Evolutionary conservation across 2,113 vertebrate species (phyloP).

Genomic region (Periophthalmus modestus): DNA sequence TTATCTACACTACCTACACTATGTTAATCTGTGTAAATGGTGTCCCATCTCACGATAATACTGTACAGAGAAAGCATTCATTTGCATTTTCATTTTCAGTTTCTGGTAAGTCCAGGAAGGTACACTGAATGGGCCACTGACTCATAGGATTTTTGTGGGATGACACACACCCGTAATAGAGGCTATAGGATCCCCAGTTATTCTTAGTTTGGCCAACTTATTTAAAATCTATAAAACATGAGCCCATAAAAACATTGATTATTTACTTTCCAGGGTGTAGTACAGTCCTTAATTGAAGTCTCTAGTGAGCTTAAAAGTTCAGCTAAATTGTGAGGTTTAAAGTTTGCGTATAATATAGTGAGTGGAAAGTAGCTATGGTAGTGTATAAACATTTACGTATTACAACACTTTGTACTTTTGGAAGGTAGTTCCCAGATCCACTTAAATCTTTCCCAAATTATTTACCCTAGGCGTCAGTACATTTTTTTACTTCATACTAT

Average conservation of each 20-base stretch:
- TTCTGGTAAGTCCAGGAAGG: background rate
- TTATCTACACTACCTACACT: no score
- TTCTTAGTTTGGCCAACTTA: conserved; percentile 19
- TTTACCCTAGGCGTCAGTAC: no score
- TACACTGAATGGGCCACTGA: conserved; percentile 8
- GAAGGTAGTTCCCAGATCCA: background rate
- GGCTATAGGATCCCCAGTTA: conserved; percentile 18
- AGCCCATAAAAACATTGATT: conserved; percentile 9
- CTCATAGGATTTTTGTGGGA: conserved; percentile 20
- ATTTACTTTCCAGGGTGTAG: conserved; percentile 26
- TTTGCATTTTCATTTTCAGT: background rate
- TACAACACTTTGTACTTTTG: background rate
- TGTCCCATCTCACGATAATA: background rate
- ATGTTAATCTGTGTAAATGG: no score
- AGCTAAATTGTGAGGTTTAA: background rate
- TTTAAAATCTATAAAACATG: conserved; percentile 9
- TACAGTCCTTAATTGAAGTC: background rate
- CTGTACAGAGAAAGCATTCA: background rate
- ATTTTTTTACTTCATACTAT: no score
- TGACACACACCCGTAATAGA: conserved; percentile 30
- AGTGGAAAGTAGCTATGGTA: background rate
- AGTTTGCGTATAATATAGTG: background rate
- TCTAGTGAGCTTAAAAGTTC: background rate
- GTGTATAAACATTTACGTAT: background rate
- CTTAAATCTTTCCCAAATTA: no score